These are phyloP conservation scores for Henicopernis longicauda DNA, from an alignment of 2,113 vertebrate genomes.

Conservation along the genomic window DNA sequence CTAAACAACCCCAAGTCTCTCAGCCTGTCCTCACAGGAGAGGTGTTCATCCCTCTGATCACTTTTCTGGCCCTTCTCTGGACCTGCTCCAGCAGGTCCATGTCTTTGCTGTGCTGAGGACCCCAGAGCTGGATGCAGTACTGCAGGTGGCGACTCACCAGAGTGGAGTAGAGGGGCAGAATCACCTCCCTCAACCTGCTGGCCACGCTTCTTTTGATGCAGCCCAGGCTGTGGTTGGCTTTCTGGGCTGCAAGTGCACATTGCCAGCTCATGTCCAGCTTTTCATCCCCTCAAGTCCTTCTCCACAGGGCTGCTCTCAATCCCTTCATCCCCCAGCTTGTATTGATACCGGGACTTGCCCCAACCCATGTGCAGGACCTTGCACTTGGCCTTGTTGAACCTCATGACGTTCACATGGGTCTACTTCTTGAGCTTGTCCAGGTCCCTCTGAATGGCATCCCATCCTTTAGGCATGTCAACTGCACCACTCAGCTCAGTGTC, in stretches of 20 bases:
- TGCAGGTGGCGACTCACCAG: not conserved
- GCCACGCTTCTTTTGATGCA: not conserved
- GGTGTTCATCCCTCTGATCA: not conserved
- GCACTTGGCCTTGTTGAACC: not conserved
- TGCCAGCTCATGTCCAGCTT: not conserved
- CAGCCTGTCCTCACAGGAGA: not conserved
- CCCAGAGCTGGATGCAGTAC: not conserved
- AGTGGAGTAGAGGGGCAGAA: not conserved
- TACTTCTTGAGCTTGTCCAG: not conserved
- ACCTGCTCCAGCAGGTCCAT: not conserved
- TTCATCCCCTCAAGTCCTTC: not conserved
- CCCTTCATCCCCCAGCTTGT: not conserved
- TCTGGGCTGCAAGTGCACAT: rapidly evolving
- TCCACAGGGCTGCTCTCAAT: not conserved
- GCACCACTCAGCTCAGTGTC: not conserved
- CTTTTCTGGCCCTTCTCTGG: not conserved
- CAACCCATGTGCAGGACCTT: rapidly evolving
- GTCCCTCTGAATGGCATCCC: not conserved
- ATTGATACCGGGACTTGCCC: rapidly evolving
- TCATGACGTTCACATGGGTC: not conserved
- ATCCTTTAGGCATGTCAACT: rapidly evolving
- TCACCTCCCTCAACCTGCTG: not conserved
- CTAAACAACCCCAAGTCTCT: not conserved
- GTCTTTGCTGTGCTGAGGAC: not conserved
- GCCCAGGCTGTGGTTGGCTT: not conserved